These are phyloP conservation scores for Botia kubotai DNA, from an alignment of 2,797 vertebrate species.

Conservation along the genomic window DNA sequence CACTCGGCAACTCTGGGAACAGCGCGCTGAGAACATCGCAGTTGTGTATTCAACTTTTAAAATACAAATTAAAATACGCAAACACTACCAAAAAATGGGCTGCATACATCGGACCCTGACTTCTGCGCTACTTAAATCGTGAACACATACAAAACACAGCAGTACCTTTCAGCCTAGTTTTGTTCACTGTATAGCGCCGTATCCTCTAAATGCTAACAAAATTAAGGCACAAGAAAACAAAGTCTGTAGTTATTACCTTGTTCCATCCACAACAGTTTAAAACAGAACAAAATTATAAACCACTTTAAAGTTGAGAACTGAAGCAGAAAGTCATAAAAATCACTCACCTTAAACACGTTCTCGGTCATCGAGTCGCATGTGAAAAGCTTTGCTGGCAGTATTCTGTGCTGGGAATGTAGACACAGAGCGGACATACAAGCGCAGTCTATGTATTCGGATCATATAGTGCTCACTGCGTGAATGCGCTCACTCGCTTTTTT, in stretches of 20 bases:
- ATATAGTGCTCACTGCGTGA: constrained; percentile 17
- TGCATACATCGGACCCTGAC: neutral
- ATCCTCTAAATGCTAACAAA: neutral
- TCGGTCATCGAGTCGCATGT: neutral
- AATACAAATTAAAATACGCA: neutral
- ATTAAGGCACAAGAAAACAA: neutral
- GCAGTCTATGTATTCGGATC: constrained; percentile 25
- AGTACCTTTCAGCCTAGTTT: neutral
- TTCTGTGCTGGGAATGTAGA: too few relatives aligned
- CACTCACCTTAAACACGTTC: constrained; percentile 45
- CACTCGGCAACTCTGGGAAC: constrained; percentile 38
- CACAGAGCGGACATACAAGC: constrained; percentile 16
- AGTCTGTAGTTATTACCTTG: neutral
- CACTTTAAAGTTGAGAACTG: neutral
- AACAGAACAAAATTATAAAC: neutral
- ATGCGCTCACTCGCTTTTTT: constrained; percentile 39
- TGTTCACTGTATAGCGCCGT: too few relatives aligned
- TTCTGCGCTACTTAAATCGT: neutral
- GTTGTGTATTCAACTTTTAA: too few relatives aligned
- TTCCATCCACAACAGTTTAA: neutral
- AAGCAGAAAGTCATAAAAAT: neutral
- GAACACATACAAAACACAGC: neutral
- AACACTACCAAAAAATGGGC: neutral
- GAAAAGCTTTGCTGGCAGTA: neutral
- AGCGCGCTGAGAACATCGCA: neutral